Base-by-base conservation (phyloP, 2,888 invertebrate genomes). In the Papilio protenor region DNA sequence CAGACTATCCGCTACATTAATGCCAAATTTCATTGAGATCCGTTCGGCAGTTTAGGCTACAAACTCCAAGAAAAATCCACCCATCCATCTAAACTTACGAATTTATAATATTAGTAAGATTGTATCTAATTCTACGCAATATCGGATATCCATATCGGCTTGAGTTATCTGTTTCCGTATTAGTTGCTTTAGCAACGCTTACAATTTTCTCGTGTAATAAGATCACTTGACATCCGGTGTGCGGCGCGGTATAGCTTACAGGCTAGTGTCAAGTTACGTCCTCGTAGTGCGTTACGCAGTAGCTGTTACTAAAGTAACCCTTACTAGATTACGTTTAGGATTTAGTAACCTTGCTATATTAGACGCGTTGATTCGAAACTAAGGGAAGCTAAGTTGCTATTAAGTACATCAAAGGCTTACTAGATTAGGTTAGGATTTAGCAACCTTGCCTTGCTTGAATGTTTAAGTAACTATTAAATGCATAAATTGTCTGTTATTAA, bases 211-310 rank as follows among this genome's bases (percentile, higher is more conserved):
- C 59, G 49, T 61, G 71, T 76, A 27, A 57, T 74, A 47, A 8
- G 12, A 27, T 70, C 57, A 4, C 40, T 69, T 33, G 47, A 70
- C 49, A 66, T 77, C 77, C 77, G 74, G 70, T 49, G 57, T 47
- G 52, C 66, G 33, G 27, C 70, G 21, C 47, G 73, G 73, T 73
- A 12, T 77, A 3, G 47, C 40, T 77, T 73, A 8, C 57, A 16
- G 47, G 0, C 23, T 23, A 23, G 77, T 49, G 49, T 77, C 16
- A 47, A 16, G 49, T 77, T 77, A 70, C 77, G 5, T 55, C 77
- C 77, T 77, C 70, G 77, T 11, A 45, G 52, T 52, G 59, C 40
- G 70, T 40, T 77, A 40, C 77, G 64, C 69, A 21, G 49, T 45
- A 12, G 77, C 59, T 59, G 74, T 45, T 57, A 33, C 33, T 49